Evolutionary conservation across 2,888 invertebrate genomes (phyloP), one percentile per base, ranked within the genome.

Genomic region (Baccha elongata): DNA sequence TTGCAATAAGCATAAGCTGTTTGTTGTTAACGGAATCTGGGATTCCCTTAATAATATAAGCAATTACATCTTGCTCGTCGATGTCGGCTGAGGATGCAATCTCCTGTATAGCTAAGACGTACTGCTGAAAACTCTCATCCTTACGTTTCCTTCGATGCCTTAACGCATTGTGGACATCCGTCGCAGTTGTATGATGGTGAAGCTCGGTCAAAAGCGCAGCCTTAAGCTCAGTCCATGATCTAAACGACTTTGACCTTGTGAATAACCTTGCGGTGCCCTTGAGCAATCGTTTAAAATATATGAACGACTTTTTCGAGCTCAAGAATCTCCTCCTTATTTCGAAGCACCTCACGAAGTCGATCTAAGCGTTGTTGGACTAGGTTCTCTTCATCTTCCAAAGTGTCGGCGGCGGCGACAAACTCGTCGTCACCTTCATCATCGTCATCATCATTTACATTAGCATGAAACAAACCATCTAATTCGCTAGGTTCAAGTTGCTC

Each of bases 61-160:
- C 37, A 3, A 64, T 73, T n/a, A 73, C 10, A 19, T 72, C 64
- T 23, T 64, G 46, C 26, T 73, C 73, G 11, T 73, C 73, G n/a
- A 73, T 73, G 6, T 73, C 53, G 7, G 44, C 17, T 55, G 15
- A 4, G 2, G 37, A 37, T 17, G 69, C 69, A 8, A 65, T 73
- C 37, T 65, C 64, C 44, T 72, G 62, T 52, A 67, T 67, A 4
- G 44, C 26, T 1, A 52, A 26, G 5, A 42, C 50, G 19, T 67
- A 65, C 11, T 65, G 50, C 17, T 65, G 65, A 10, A 50, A 40
- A 3, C 19, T 65, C 21, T 50, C 65, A n/a, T 65, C 35, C 15
- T 26, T 48, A 3, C 13, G 52, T 15, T 65, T 35, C 11, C 11
- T 35, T 35, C 8, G 3, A 35, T 35, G 35, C 11, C 35, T 7